Evolutionary conservation across 2,888 invertebrate genomes (phyloP), one percentile per base, ranked within the genome.

Genomic region (Acleris cristana): DNA sequence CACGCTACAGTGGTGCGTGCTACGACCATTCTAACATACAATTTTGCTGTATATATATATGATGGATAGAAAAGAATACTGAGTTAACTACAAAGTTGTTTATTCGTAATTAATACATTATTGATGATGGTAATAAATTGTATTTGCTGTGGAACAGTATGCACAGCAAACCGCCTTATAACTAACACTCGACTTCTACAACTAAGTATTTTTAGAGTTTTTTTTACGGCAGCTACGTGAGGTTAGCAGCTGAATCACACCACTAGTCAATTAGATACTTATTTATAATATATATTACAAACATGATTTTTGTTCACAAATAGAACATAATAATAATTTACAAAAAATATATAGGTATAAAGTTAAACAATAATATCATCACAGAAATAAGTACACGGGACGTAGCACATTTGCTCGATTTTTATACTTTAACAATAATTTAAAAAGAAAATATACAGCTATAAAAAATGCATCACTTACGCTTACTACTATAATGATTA

Each of bases 171-270:
- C 82, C 64, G 72, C 72, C 73, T 70, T 69, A 48, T 65, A 60
- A 65, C 65, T 73, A 73, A 72, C 69, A 65, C 72, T 65, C 65
- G 71, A 73, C 34, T 67, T 57, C 62, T 67, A 67, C 66, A 49
- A 53, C 61, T 48, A 48, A 62, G 53, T 63, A 67, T 48, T 34
- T 34, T 34, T 34, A 53, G 51, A 67, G 62, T 63, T 63, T 57
- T 62, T 56, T 68, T 74, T 71, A 74, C 72, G 71, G 76, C 79
- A 79, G 71, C 77, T 79, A 79, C 74, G 71, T 76, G 74, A 78
- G 73, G 75, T 74, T 75, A 70, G 65, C 80, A 82, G 79, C 80
- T 81, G 81, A 84, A 76, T 82, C 88, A 89, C 89, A 88, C 82
- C 81, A 87, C 64, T 76, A 84, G 84, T 84, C 84, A 85, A 87